These are phyloP conservation scores for Chrosomus eos DNA, from an alignment of 2,797 vertebrate species.

Conservation along the genomic window DNA sequence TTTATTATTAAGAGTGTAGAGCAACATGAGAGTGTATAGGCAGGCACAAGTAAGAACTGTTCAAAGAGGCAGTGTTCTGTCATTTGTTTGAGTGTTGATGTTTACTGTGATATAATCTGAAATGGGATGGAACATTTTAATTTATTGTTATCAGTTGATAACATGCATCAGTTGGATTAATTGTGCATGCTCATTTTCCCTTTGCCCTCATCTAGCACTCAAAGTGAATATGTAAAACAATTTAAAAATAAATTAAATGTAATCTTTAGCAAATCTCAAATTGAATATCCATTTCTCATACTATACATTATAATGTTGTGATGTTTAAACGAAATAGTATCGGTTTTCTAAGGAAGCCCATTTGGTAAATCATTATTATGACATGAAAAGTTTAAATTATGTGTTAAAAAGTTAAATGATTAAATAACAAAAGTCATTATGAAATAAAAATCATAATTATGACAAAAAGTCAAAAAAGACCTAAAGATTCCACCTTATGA, in stretches of 20 bases:
- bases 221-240: neutral
- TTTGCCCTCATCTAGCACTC: neutral
- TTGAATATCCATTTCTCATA: neutral
- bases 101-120: neutral
- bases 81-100: neutral
- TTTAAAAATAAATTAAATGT: neutral
- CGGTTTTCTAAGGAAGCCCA: neutral
- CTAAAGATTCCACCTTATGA: neutral
- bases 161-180: neutral
- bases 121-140: neutral
- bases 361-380: neutral
- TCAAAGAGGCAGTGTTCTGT: neutral
- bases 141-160: neutral
- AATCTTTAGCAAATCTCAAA: neutral
- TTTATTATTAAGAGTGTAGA: no score
- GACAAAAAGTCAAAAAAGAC: neutral
- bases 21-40: neutral
- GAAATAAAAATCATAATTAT: no score
- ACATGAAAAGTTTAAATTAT: neutral
- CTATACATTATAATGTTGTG: neutral
- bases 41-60: neutral
- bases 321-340: neutral
- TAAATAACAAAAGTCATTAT: neutral
- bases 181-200: neutral
- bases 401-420: neutral